A percentile compares a stretch with the other conserved stretches of the same genome.
phyloP scores from a whole-genome alignment of 2,113 vertebrate species.

The Prolemur simus region DNA sequence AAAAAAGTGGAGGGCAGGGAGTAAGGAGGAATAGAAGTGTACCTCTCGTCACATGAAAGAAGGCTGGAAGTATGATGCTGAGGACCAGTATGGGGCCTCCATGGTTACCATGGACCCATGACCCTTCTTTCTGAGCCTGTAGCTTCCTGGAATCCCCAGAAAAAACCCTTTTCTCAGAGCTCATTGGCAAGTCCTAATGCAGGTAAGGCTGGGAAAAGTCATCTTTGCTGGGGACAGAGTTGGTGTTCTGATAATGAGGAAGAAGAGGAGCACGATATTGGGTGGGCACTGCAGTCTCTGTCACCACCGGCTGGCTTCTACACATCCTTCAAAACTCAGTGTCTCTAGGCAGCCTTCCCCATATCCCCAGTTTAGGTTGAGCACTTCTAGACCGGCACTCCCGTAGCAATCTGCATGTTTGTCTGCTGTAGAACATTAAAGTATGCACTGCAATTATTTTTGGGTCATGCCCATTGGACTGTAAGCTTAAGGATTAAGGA shows the following conservation, averaged over 20 bases:
- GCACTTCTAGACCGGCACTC: neutral
- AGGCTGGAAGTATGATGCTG: neutral
- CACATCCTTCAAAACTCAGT: neutral
- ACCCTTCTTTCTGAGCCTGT: neutral
- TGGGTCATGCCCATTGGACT: neutral
- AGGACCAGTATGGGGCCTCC: too few relatives aligned
- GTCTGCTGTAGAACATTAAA: neutral
- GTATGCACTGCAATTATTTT: neutral
- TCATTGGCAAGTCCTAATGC: neutral
- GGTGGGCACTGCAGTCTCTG: fast-evolving
- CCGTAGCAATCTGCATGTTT: neutral
- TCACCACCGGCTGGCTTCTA: neutral
- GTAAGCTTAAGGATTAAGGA: neutral
- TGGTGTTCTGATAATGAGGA: neutral
- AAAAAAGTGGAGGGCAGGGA: neutral
- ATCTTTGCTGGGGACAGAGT: neutral
- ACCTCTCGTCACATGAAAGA: neutral
- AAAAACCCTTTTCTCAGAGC: neutral
- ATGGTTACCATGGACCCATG: neutral
- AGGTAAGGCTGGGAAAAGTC: neutral
- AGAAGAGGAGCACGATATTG: neutral
- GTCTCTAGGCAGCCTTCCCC: neutral
- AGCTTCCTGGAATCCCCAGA: neutral
- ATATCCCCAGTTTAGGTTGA: neutral
- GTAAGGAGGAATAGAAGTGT: neutral